Evolutionary conservation across 2,797 vertebrate genomes (phyloP).

Genomic region (Adrianichthys oophorus): DNA sequence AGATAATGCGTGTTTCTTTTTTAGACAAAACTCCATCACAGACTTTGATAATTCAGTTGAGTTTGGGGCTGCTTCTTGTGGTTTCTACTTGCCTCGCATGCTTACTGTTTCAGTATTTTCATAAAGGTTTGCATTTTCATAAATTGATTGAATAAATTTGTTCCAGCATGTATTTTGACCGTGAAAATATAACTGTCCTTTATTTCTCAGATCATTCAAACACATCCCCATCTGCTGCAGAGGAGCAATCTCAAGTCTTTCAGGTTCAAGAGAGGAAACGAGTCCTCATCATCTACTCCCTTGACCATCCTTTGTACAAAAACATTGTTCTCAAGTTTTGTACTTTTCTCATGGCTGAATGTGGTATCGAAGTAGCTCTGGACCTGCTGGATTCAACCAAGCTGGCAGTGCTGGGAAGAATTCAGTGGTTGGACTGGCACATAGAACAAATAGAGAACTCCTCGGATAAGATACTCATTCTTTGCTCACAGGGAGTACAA

Average conservation of each 20-base stretch:
- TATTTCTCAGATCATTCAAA: slow-evolving; percentile 36
- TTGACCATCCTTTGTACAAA: slow-evolving; percentile 87
- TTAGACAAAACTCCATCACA: slow-evolving; percentile 32
- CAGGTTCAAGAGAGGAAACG: slow-evolving; percentile 60
- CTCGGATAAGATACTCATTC: slow-evolving; percentile 87
- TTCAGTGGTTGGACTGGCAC: slow-evolving; percentile 89
- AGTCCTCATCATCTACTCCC: slow-evolving; percentile 91
- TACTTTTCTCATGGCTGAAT: slow-evolving; percentile 83
- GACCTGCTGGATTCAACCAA: slow-evolving; percentile 84
- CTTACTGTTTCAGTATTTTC: slow-evolving; percentile 36
- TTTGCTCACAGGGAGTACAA: slow-evolving; percentile 88
- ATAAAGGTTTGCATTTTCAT: slow-evolving; percentile 52
- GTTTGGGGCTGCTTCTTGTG: slow-evolving; percentile 35
- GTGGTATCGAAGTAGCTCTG: slow-evolving; percentile 88
- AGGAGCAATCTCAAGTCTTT: slow-evolving; percentile 18
- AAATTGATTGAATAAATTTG: background rate
- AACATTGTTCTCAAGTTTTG: slow-evolving; percentile 88
- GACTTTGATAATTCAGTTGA: slow-evolving; percentile 23
- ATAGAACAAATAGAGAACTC: slow-evolving; percentile 82
- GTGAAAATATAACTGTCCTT: too few species aligned
- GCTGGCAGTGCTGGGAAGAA: slow-evolving; percentile 80
- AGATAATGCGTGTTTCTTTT: too few species aligned
- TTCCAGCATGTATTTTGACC: too few species aligned
- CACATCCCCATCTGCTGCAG: slow-evolving; percentile 6
- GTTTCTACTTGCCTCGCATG: slow-evolving; percentile 28